A percentile compares a stretch with the other conserved stretches of the same genome.
These are phyloP conservation scores for Bujurquina vittata DNA, from an alignment of 2,113 vertebrate genomes.

Conservation along the genomic window DNA sequence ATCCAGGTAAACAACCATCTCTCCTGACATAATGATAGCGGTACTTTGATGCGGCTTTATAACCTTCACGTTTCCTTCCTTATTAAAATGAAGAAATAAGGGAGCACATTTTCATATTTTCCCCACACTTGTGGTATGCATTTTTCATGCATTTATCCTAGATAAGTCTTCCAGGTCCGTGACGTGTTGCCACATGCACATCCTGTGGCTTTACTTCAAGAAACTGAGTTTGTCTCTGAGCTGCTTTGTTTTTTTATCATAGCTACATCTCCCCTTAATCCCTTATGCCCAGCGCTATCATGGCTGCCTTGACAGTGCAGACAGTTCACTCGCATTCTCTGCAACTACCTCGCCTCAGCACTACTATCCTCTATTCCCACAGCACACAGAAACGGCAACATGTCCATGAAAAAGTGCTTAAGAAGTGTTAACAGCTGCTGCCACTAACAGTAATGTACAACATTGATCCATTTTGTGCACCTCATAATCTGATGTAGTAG, in stretches of 20 bases:
- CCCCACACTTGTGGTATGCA: not conserved
- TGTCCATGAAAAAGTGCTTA: not conserved
- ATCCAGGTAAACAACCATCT: not conserved
- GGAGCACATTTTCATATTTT: not conserved
- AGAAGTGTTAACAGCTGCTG: not conserved
- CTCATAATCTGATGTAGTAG: not conserved
- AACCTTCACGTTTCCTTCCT: not conserved
- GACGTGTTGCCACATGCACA: not conserved
- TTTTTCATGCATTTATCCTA: not conserved
- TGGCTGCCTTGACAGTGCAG: constrained; percentile 62
- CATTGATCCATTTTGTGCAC: not conserved
- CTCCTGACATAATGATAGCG: not conserved
- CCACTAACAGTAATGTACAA: not conserved
- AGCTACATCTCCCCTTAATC: constrained; percentile 55
- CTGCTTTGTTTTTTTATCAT: constrained; percentile 46
- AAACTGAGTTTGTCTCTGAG: constrained; percentile 5
- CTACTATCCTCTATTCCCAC: not conserved
- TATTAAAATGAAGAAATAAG: not conserved
- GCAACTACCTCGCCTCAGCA: constrained; percentile 22
- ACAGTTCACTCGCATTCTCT: constrained; percentile 29
- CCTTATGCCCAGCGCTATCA: constrained; percentile 27
- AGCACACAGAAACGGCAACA: not conserved
- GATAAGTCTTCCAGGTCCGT: not conserved
- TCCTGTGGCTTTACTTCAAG: constrained; percentile 23
- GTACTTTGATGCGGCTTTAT: not conserved